phyloP scores from a whole-genome alignment of 2,888 invertebrate species.

The Dynastes hyllus region DNA sequence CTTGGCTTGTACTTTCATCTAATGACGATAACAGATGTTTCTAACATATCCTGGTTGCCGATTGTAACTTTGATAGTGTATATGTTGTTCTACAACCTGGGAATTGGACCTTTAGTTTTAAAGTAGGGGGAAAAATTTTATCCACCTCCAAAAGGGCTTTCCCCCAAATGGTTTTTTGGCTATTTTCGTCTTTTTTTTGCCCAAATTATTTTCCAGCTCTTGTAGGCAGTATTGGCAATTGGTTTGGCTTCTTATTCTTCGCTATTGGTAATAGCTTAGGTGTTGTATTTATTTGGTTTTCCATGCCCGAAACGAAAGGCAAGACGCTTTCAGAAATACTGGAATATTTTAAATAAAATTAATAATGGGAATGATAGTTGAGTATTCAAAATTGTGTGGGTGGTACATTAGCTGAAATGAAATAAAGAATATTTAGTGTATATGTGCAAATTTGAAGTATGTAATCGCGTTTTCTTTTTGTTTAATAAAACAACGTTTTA shows the following conservation, averaged over 20 bases:
- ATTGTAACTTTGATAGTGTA: constrained; percentile 81
- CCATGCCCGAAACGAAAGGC: constrained; percentile 55
- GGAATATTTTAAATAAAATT: constrained; percentile 31
- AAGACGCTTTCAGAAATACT: constrained; percentile 52
- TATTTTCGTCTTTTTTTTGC: constrained; percentile 85
- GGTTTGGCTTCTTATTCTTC: constrained; percentile 82
- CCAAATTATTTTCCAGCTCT: constrained; percentile 80
- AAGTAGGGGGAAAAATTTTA: no score
- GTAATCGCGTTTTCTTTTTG: no score
- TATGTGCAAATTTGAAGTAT: no score
- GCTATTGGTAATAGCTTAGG: constrained; percentile 75
- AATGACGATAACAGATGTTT: constrained; percentile 71
- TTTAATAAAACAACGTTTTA: no score
- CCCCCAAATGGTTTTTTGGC: no score
- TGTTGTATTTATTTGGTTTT: constrained; percentile 78
- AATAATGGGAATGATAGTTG: no score
- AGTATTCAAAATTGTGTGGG: no score
- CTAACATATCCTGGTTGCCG: constrained; percentile 77
- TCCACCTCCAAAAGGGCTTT: no score
- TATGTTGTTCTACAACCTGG: constrained; percentile 83
- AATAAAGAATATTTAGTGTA: no score
- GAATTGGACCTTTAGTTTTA: constrained; percentile 83
- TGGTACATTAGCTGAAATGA: no score
- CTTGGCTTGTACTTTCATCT: constrained; percentile 76
- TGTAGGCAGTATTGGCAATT: constrained; percentile 74